Evolutionary conservation across 1,140 invertebrate species (phyloP), one percentile per base, ranked within the genome.

Genomic region (Drosophila arizonae): DNA sequence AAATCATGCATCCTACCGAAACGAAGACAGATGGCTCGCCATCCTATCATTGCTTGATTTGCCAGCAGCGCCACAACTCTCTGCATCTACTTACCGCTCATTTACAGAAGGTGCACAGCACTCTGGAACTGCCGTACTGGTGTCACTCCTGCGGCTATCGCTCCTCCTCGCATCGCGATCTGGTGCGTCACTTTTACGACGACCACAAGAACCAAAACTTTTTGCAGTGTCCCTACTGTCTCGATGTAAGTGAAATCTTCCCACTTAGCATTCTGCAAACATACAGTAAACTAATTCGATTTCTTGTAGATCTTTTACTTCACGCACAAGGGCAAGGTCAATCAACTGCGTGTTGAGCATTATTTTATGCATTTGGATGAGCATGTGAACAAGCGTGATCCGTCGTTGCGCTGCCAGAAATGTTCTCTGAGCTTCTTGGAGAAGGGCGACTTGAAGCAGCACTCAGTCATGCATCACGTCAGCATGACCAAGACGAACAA

Each of bases 51-150:
- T 96, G 95, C 75, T 92, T 95, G 1, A 95, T 96, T 74, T 96
- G 95, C 73, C 85, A 94, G 92, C 92, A 93, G 51, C 92, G 93
- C 11, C 94, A 94, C 84, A 93, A 93, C 56, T 93, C 94, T 17
- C 90, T 94, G 45, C 92, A 94, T 72, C 92, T 94, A 8, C 92
- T 97, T 8, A 94, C 95, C 1, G 93, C 95, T 72, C 96, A 97
- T 90, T 94, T 97, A 93, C 94, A 95, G 66, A 94, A 94, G 65
- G 94, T 94, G 69, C 96, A 97, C 92, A 93, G 93, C 66, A 95
- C 94, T 24, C 93, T 94, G 4, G 96, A 97, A 90, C 93, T 97
- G 91, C 96, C 96, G 1, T 97, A 97, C 90, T 92, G 93, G 41
- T 97, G 96, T 88, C 94, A 94, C 26, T 93, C 94, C 28, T 97